Base-by-base conservation (phyloP, 2,797 vertebrate species). In the Hoplostethus mediterraneus region DNA sequence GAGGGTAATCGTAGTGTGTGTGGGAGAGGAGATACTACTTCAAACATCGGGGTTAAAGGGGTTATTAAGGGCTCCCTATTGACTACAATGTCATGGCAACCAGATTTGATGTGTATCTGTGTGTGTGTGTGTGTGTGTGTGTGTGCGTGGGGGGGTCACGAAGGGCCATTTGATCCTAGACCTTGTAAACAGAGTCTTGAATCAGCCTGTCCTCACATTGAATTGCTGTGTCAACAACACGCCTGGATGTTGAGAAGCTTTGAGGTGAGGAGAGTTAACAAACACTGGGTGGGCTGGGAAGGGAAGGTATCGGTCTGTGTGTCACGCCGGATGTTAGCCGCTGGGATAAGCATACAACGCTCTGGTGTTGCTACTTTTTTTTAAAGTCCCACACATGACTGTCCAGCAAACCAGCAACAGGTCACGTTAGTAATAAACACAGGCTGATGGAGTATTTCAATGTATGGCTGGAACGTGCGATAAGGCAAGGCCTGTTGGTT, bases 171-270 rank as follows among this genome's bases (percentile, higher is more conserved):
- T 56, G 57, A 69, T 48, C 53, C 17, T 21, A 65, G 49, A 75
- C 52, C 30, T 60, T 45, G 65, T 67, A 63, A 65, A 67, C 67
- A 21, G 33, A 45, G 21, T 40, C 31, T 30, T 47, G 30, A 63
- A 28, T 56, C 17, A 2, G 8, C 21, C 67, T 71, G 54, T 59
- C 71, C 67, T 45, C 6, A 1, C 42, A 10, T 38, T 68, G 60
- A 70, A 51, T 63, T 62, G 0, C 65, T 52, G 42, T 62, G 57
- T 85, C 70, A 79, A 76, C 75, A 76, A 51, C 31, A 14, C 56
- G 67, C 67, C 62, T 54, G 45, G 73, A 61, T 63, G 62, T 54
- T 59, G 47, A 52, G 71, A 52, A 28, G 8, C 17, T 55, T 25
- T 4, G 28, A 68, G 54, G 30, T 0, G 2, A 63, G 45, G n/a